phyloP scores from a whole-genome alignment of 2,113 vertebrate species.

The Callospermophilus lateralis region DNA sequence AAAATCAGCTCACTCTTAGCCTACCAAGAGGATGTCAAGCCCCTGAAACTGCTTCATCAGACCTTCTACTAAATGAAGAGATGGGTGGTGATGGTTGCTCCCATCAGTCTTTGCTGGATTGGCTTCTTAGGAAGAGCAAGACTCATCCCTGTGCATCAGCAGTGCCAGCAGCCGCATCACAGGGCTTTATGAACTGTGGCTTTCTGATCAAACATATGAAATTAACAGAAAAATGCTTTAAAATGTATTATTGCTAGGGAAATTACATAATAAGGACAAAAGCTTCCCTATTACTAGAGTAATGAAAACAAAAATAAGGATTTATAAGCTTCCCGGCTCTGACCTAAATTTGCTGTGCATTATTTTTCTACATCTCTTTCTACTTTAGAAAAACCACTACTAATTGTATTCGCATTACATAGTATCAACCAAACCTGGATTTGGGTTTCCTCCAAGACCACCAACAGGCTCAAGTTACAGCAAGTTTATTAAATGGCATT shows the following conservation, averaged over 20 bases:
- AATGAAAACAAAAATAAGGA: conserved; percentile 73
- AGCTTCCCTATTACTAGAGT: conserved; percentile 65
- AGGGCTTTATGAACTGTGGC: conserved; percentile 47
- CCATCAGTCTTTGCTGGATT: not conserved
- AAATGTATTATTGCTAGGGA: conserved; percentile 72
- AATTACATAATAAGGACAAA: conserved; percentile 75
- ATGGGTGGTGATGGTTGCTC: not conserved
- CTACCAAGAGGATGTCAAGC: not conserved
- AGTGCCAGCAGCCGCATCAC: conserved; percentile 63
- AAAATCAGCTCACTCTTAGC: not conserved
- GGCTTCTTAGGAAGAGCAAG: conserved; percentile 62
- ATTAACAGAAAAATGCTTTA: conserved; percentile 78
- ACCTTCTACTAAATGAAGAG: not conserved
- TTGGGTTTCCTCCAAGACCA: conserved; percentile 94
- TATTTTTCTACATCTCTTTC: conserved; percentile 84
- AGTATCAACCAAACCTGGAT: conserved; percentile 89
- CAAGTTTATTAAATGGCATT: conserved; percentile 70
- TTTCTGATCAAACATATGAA: conserved; percentile 77
- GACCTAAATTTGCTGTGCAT: conserved; percentile 79
- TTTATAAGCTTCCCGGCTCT: conserved; percentile 67
- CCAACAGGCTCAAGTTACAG: conserved; percentile 87
- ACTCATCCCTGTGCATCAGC: conserved; percentile 53
- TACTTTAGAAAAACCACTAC: conserved; percentile 86
- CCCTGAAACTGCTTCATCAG: conserved; percentile 23
- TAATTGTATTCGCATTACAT: conserved; percentile 96